Conservation (phyloP, 1,140 invertebrate species). For the Procambarus clarkii region DNA sequence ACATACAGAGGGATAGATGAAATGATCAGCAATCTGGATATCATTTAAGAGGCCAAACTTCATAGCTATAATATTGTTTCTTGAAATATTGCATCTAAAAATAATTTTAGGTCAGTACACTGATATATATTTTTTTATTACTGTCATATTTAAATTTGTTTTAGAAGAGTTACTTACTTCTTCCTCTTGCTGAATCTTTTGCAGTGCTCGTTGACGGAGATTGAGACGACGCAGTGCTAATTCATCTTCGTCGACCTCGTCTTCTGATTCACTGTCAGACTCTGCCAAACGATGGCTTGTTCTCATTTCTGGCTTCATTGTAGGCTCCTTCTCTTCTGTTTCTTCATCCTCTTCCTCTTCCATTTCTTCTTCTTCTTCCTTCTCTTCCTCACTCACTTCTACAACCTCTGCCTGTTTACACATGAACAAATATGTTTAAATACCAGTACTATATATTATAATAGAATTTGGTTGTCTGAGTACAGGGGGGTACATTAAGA, state of each 20-base stretch:
- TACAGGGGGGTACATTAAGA: too few relatives aligned
- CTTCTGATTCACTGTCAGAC: slow-evolving; percentile 74
- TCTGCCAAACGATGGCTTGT: slow-evolving; percentile 68
- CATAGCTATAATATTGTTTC: too few relatives aligned
- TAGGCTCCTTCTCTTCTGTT: slow-evolving; percentile 73
- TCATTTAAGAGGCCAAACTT: too few relatives aligned
- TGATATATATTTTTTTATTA: too few relatives aligned
- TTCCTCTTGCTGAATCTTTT: slow-evolving; percentile 82
- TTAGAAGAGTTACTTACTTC: slow-evolving; percentile 56
- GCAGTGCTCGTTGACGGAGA: slow-evolving; percentile 82
- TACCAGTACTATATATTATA: neutral
- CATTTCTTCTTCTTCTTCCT: slow-evolving; percentile 73
- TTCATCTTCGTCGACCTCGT: slow-evolving; percentile 85
- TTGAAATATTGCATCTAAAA: too few relatives aligned
- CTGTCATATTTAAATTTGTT: neutral
- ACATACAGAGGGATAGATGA: too few relatives aligned
- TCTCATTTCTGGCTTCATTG: slow-evolving; percentile 68
- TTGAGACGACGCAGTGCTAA: slow-evolving; percentile 87
- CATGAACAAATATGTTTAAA: neutral
- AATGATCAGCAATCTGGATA: too few relatives aligned
- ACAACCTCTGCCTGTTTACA: slow-evolving; percentile 84
- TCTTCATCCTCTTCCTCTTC: slow-evolving; percentile 74
- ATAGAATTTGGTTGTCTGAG: neutral
- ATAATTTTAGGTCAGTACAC: too few relatives aligned
- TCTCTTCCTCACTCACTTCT: slow-evolving; percentile 80